These are phyloP conservation scores for Coilia nasus DNA, from an alignment of 2,797 vertebrate species.

Conservation along the genomic window DNA sequence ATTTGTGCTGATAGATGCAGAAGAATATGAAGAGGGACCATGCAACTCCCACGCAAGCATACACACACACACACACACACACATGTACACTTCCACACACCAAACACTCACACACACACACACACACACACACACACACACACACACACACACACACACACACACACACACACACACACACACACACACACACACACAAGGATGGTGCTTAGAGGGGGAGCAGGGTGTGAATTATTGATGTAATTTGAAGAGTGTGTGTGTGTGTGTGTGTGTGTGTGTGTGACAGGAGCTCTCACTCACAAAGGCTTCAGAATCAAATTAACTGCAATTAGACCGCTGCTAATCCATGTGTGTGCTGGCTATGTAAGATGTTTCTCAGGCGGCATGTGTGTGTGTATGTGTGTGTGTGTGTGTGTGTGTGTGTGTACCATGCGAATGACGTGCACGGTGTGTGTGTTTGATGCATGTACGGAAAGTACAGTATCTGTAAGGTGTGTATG, in stretches of 20 bases:
- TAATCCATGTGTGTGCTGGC: background rate
- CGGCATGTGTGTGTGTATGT: background rate
- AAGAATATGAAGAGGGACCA: constrained; percentile 5
- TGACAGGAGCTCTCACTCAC: background rate
- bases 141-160: background rate
- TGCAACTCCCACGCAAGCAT: background rate
- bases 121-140: background rate
- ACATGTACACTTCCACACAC: background rate
- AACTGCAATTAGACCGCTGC: background rate
- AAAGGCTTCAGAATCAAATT: constrained; percentile 9
- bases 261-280: background rate
- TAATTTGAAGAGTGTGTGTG: background rate
- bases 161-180: background rate
- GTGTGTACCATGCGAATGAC: no score
- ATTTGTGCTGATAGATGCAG: background rate
- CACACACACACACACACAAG: background rate
- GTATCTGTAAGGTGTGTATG: no score
- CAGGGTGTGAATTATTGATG: constrained; percentile 14
- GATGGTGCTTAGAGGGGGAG: background rate
- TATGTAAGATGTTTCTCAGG: background rate
- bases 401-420: no score
- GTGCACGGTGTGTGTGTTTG: no score
- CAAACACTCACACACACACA: constrained; percentile 2
- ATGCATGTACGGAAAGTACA: no score
- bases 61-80: constrained; percentile 13